Conservation (phyloP, 2,797 vertebrate species). For the Hippocampus kuda region DNA sequence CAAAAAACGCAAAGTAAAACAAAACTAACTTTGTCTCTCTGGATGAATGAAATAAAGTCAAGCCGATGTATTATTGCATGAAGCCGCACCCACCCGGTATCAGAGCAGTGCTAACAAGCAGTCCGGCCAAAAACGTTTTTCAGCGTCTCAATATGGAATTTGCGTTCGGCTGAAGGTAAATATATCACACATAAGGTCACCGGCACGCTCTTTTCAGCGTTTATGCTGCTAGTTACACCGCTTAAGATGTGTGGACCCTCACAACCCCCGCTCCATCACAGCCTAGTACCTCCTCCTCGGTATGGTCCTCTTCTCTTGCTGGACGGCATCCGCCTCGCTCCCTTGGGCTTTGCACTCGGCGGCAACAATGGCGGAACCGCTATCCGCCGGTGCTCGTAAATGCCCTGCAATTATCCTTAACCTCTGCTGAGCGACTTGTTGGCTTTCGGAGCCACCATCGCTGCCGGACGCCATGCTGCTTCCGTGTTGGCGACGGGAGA, state of each 20-base stretch:
- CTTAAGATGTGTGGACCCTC: constrained; percentile 21
- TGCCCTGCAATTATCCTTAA: constrained; percentile 66
- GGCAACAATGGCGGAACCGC: constrained; percentile 37
- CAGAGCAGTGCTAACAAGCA: not conserved
- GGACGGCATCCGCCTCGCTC: constrained; percentile 25
- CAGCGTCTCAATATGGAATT: not conserved
- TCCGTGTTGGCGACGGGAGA: constrained; percentile 68
- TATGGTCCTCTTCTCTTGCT: constrained; percentile 50
- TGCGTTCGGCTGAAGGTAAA: not conserved
- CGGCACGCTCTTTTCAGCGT: not conserved
- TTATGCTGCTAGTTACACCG: constrained; percentile 9
- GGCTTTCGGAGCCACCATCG: constrained; percentile 54
- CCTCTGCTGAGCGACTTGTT: constrained; percentile 63
- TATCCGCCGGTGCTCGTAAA: constrained; percentile 42
- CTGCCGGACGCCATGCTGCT: constrained; percentile 77
- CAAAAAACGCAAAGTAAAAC: not conserved
- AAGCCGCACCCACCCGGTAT: constrained; percentile 52
- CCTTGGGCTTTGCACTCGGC: constrained; percentile 61
- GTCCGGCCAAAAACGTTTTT: not conserved
- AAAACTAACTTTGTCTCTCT: not conserved
- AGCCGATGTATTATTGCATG: not conserved
- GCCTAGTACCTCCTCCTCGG: constrained; percentile 68
- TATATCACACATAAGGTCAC: not conserved
- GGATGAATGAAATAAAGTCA: not conserved
- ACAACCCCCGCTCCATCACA: constrained; percentile 35